phyloP scores from a whole-genome alignment of 2,888 invertebrate species.

The Imbricaverruca yamaguchii region DNA sequence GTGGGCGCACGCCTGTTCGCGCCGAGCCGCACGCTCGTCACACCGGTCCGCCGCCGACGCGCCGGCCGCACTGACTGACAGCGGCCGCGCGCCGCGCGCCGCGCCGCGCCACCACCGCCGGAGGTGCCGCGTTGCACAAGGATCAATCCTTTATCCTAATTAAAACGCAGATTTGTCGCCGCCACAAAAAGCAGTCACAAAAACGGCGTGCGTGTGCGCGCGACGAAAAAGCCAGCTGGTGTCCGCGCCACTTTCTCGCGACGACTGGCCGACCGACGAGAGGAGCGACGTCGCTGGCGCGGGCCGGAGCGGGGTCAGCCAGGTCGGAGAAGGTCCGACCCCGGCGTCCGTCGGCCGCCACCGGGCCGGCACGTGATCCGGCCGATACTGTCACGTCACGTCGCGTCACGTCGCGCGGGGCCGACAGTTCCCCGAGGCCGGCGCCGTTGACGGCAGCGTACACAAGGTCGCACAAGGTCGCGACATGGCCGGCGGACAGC shows the following conservation, averaged over 20 bases:
- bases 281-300: neutral
- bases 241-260: neutral
- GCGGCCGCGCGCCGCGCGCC: neutral
- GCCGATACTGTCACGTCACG: neutral
- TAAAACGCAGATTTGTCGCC: conserved; percentile 12
- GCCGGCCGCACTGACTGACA: neutral
- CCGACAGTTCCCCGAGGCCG: neutral
- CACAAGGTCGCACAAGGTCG: neutral
- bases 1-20: too few relatives aligned
- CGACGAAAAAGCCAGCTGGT: neutral
- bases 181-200: neutral
- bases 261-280: conserved; percentile 1
- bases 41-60: neutral
- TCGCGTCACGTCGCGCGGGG: too few relatives aligned
- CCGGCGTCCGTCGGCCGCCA: neutral
- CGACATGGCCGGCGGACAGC: too few relatives aligned
- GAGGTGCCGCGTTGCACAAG: neutral
- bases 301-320: neutral
- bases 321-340: neutral
- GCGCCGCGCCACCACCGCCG: neutral
- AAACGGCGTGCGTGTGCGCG: neutral
- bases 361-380: neutral
- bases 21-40: neutral
- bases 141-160: conserved; percentile 20
- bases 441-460: neutral